phyloP scores from a whole-genome alignment of 1,140 invertebrate genomes.

The Araneus ventricosus region DNA sequence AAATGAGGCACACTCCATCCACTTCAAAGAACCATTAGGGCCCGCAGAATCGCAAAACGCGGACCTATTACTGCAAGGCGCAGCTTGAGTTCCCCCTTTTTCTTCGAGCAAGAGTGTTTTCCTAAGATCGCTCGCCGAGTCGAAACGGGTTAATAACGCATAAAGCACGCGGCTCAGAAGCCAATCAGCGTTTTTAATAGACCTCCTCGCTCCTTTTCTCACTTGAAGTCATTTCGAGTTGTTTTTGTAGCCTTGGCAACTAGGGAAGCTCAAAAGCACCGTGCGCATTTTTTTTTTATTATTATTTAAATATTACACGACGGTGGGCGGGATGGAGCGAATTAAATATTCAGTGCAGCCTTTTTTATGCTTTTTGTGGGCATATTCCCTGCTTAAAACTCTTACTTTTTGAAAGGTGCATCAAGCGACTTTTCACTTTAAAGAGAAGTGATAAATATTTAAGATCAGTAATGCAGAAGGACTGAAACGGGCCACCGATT shows the following conservation, averaged over 20 bases:
- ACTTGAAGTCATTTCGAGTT: conserved; percentile 19
- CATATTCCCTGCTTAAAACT: too few relatives aligned
- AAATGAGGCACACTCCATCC: conserved; percentile 19
- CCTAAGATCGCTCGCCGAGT: neutral
- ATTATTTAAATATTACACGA: too few relatives aligned
- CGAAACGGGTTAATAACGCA: conserved; percentile 31
- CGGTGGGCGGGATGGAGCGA: too few relatives aligned
- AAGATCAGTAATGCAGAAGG: too few relatives aligned
- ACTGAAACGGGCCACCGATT: too few relatives aligned
- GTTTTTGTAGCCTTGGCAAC: conserved; percentile 14
- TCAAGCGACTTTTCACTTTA: too few relatives aligned
- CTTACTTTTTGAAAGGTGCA: too few relatives aligned
- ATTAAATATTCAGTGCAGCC: too few relatives aligned
- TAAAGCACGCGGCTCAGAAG: neutral
- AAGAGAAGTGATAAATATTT: too few relatives aligned
- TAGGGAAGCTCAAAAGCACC: neutral
- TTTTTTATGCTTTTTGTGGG: too few relatives aligned
- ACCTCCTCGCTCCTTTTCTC: conserved; percentile 12
- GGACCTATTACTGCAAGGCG: neutral
- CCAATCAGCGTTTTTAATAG: conserved; percentile 37
- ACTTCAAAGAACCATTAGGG: conserved; percentile 15
- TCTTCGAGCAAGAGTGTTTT: conserved; percentile 9
- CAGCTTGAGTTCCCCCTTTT: conserved; percentile 26
- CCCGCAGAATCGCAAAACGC: neutral
- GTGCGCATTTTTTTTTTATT: neutral